Percentiles rank a stretch among this genome's conserved stretches.
Evolutionary conservation across 2,888 invertebrate genomes (phyloP).

Genomic region (Mythimna impura): DNA sequence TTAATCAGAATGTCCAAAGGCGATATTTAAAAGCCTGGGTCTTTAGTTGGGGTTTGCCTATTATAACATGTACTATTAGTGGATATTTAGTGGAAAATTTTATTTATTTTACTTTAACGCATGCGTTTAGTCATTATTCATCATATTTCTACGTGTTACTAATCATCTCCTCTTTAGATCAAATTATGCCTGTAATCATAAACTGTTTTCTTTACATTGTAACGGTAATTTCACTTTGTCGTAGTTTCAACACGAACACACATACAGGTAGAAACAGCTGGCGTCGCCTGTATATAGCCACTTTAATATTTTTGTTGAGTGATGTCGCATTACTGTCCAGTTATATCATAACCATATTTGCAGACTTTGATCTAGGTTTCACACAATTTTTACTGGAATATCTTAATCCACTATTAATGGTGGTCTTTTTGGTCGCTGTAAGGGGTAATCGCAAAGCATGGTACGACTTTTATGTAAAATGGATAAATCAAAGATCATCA

Average conservation of each 20-base stretch:
- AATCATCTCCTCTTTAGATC: rapidly evolving
- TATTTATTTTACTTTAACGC: too few species aligned
- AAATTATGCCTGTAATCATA: neutral
- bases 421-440: too few species aligned
- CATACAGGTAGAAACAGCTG: neutral
- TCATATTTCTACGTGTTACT: too few species aligned
- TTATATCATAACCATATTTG: rapidly evolving
- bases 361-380: rapidly evolving
- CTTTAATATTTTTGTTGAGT: slow-evolving; percentile 26
- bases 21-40: neutral
- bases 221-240: slow-evolving; percentile 11
- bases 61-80: neutral
- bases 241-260: neutral
- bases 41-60: slow-evolving; percentile 15
- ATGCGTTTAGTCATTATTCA: too few species aligned
- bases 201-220: neutral
- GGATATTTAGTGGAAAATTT: rapidly evolving
- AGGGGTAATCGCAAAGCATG: too few species aligned
- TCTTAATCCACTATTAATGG: neutral
- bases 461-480: too few species aligned
- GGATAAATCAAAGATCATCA: too few species aligned
- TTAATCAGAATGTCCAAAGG: neutral
- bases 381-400: neutral
- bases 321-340: slow-evolving; percentile 6
- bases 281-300: slow-evolving; percentile 28